Conservation (phyloP, 2,113 vertebrate genomes). For the Cyrtonyx montezumae region DNA sequence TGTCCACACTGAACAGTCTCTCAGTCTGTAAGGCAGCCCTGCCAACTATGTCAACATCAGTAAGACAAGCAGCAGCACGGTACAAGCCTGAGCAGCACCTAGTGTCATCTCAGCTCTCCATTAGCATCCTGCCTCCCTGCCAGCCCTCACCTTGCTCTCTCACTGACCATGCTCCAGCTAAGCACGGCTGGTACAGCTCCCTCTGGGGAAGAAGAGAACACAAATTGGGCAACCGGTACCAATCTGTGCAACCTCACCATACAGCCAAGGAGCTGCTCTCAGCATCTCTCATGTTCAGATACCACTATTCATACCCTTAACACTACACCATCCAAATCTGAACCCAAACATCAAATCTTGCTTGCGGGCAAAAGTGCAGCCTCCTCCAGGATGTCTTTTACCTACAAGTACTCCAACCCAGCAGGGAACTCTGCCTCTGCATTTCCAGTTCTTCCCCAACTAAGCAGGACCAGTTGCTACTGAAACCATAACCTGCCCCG, state of each 20-base stretch:
- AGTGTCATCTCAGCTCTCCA: background rate
- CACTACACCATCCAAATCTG: background rate
- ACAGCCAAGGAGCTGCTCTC: background rate
- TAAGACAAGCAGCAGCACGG: background rate
- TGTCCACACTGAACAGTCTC: background rate
- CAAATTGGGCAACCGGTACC: background rate
- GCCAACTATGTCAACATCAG: background rate
- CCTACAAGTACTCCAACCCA: background rate
- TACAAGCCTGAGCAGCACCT: background rate
- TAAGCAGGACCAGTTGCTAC: background rate
- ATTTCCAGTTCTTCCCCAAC: background rate
- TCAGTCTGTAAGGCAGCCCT: background rate
- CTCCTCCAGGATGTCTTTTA: background rate
- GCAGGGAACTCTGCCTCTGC: background rate
- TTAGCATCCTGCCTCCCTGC: background rate
- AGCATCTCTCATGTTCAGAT: background rate
- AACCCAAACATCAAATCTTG: background rate
- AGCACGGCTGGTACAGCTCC: background rate
- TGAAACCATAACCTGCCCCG: background rate
- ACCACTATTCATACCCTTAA: background rate
- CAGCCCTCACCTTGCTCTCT: background rate
- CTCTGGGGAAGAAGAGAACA: background rate
- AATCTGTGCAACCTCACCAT: background rate
- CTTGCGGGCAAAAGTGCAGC: background rate
- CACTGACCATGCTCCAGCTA: background rate